Evolutionary conservation across 2,113 vertebrate species (phyloP), one percentile per base, ranked within the genome.

Genomic region (Marmota monax): DNA sequence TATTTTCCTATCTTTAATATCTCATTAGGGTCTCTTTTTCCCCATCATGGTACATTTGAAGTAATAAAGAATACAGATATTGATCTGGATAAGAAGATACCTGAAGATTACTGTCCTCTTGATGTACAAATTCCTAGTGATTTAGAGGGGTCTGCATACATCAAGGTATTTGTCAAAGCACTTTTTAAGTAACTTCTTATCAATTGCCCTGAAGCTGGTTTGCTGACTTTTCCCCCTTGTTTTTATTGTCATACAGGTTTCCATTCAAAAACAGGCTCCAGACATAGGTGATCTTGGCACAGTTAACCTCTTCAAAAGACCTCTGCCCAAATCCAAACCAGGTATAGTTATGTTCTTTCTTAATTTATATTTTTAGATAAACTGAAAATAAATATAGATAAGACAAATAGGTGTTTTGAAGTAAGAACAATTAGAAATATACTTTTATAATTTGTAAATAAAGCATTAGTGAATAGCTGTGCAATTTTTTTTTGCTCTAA

Each of bases 21-120:
- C 23, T 70, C 14, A 45, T 96, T 96, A 99, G 99, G 99, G 4
- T 99, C 99, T 39, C 98, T 99, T 84, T 99, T 99, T 97, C 99
- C 99, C 91, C 99, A 99, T 97, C 99, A 99, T 2, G 99, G 99
- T 73, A 99, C 99, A 0, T 99, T 99, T 98, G 99, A 99, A 98
- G 99, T 99, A 83, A 99, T 99, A 98, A 99, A 99, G 98, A 99
- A 99, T 98, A 99, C 99, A 23, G 99, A 99, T 96, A 99, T 99
- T 74, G 99, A 99, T 98, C 97, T 99, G 96, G 99, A 99, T 98
- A 99, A 99, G 98, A 99, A 99, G 96, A 98, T 99, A 93, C 99
- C 99, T 51, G 99, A 99, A 84, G 99, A 99, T 97, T 99, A 99
- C 98, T 99, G 99, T 96, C 99, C 99, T 11, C 98, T 99, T 10